Percentiles rank a stretch among this genome's conserved stretches.
phyloP scores from a whole-genome alignment of 2,797 vertebrate genomes.

The Halcyon chelicuti region DNA sequence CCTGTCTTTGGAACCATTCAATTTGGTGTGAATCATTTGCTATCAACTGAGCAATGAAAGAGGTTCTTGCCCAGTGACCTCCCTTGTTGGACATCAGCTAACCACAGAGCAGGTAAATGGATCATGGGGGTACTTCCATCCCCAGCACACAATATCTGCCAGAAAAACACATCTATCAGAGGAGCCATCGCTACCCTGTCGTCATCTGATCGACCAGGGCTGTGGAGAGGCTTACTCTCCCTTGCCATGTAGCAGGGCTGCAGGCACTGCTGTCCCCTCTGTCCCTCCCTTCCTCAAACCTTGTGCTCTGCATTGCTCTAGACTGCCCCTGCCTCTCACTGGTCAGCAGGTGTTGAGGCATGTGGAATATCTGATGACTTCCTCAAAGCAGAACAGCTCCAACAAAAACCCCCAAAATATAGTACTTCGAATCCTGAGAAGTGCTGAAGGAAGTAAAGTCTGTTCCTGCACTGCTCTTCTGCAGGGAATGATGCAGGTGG shows the following conservation, averaged over 20 bases:
- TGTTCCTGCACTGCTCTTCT: neutral
- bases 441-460: neutral
- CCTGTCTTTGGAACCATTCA: neutral
- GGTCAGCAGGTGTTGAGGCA: no score
- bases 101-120: accelerated
- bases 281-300: neutral
- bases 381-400: neutral
- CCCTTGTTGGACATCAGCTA: neutral
- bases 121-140: no score
- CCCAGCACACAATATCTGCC: neutral
- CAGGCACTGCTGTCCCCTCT: accelerated
- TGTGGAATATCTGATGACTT: neutral
- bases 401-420: accelerated
- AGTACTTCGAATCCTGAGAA: neutral
- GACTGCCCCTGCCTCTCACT: neutral
- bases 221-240: neutral
- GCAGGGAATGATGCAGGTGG: neutral
- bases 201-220: neutral
- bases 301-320: accelerated
- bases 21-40: neutral
- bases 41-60: neutral
- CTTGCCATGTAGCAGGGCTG: accelerated
- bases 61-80: neutral
- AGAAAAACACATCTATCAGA: neutral
- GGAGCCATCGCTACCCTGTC: neutral